Evolutionary conservation across 30 jellyfish, hydroid and myxozoan species (phyloP), one percentile per base, ranked within the genome.

Genomic region (Hydra vulgaris): DNA sequence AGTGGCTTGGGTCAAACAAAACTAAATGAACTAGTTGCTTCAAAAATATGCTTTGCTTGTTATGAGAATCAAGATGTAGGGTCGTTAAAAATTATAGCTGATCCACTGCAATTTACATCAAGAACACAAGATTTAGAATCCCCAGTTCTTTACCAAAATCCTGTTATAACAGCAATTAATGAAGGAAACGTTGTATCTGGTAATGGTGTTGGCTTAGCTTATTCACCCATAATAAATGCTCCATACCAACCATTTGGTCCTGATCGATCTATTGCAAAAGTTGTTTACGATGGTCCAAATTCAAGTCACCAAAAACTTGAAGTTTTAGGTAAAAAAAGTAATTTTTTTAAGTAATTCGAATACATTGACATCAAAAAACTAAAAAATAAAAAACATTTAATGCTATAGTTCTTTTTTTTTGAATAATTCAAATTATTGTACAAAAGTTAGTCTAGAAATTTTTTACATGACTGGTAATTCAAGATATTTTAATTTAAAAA

Each of bases 271-370:
- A 7, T 68, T n/a, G 75, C 75, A 23, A 68, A 68, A 68, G 27
- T 68, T 68, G 75, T 68, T 23, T 68, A 68, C 27, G 75, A 68
- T 68, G 75, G 75, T 8, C 75, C 75, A 68, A 68, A 68, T 68
- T 68, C 75, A n/a, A 16, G 16, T 4, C 75, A 68, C 27, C 15
- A 20, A 20, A 68, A 68, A 23, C 27, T 68, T 20, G 75, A n/a
- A 15, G 26, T 23, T 68, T 68, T 68, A 68, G 75, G 75, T 68
- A 68, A 68, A 40, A 12, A 40, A n/a, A n/a, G n/a, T n/a, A n/a
- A 40, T 12, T 70, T 70, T 70, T 40, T 40, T 3, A 40, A 12
- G 12, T 40, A 40, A 3, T 40, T 40, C 12, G 61, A 40, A 40
- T 3, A 40, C 12, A 40, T 40, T 5, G 12, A 40, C 12, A 12